A percentile compares a stretch with the other conserved stretches of the same genome.
Evolutionary conservation across 2,797 vertebrate species (phyloP).

Genomic region (Borostomias antarcticus): DNA sequence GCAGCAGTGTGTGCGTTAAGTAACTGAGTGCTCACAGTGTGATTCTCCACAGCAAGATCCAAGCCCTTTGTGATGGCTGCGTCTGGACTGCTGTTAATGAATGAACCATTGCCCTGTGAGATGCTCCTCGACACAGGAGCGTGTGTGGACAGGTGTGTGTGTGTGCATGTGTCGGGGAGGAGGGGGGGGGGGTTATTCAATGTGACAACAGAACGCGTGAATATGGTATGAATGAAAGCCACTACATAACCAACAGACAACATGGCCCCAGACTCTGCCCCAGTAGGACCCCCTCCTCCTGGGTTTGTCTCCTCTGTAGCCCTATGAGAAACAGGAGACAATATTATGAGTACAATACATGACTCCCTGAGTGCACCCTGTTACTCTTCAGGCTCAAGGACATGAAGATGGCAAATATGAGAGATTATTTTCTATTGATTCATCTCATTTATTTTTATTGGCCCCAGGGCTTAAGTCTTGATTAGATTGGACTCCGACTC

Average conservation of each 20-base stretch:
- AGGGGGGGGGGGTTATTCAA: too few relatives aligned
- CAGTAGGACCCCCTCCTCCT: neutral
- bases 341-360: too few relatives aligned
- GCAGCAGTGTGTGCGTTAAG: too few relatives aligned
- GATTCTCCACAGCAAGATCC: slow-evolving; percentile 26
- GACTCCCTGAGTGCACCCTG: slow-evolving; percentile 7
- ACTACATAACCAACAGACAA: neutral
- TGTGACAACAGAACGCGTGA: too few relatives aligned
- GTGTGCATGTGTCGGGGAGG: too few relatives aligned
- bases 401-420: slow-evolving; percentile 39
- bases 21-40: too few relatives aligned
- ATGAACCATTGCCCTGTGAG: slow-evolving; percentile 17
- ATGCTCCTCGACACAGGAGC: slow-evolving; percentile 7
- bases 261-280: neutral
- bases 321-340: neutral
- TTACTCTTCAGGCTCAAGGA: slow-evolving; percentile 41
- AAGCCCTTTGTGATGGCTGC: slow-evolving; percentile 32
- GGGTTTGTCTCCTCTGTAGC: neutral
- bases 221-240: neutral
- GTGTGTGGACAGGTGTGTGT: slow-evolving; percentile 22
- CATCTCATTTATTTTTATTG: slow-evolving; percentile 63
- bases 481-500: slow-evolving; percentile 55
- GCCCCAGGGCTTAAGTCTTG: slow-evolving; percentile 48
- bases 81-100: slow-evolving; percentile 39
- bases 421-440: slow-evolving; percentile 64